Conservation (phyloP, 2,888 invertebrate genomes). For the Diadegma fenestrale region DNA sequence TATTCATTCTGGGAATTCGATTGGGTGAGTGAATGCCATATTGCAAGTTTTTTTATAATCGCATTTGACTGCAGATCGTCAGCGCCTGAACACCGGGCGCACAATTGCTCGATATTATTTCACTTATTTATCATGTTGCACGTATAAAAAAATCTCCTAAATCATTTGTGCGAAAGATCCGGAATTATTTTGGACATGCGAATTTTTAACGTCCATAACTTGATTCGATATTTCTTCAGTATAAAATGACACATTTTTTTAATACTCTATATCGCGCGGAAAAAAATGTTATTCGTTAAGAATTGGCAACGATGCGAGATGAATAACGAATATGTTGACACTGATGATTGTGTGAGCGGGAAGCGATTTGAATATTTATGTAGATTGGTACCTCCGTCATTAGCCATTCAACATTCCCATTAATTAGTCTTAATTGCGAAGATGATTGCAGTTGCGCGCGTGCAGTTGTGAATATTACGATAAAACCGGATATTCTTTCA, state of each 20-base stretch:
- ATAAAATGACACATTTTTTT: too few relatives aligned
- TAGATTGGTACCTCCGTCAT: neutral
- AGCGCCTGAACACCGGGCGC: too few relatives aligned
- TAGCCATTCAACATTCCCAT: neutral
- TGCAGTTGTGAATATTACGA: neutral
- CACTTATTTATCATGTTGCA: too few relatives aligned
- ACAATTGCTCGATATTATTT: too few relatives aligned
- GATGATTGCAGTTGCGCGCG: neutral
- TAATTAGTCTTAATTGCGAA: neutral
- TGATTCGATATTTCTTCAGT: too few relatives aligned
- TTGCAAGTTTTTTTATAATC: neutral
- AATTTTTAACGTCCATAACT: too few relatives aligned
- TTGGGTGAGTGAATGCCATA: neutral
- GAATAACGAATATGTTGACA: neutral
- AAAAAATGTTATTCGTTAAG: neutral
- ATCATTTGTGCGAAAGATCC: too few relatives aligned
- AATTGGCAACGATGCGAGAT: neutral
- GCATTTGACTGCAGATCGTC: too few relatives aligned
- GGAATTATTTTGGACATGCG: too few relatives aligned
- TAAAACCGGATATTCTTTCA: slow-evolving; percentile 19
- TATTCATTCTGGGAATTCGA: neutral
- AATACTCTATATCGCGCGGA: too few relatives aligned
- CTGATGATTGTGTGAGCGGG: neutral
- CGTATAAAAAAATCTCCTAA: too few relatives aligned
- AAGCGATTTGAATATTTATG: neutral